A percentile compares a stretch with the other conserved stretches of the same genome.
phyloP scores from a whole-genome alignment of 2,113 vertebrate species.

The Pandion haliaetus region DNA sequence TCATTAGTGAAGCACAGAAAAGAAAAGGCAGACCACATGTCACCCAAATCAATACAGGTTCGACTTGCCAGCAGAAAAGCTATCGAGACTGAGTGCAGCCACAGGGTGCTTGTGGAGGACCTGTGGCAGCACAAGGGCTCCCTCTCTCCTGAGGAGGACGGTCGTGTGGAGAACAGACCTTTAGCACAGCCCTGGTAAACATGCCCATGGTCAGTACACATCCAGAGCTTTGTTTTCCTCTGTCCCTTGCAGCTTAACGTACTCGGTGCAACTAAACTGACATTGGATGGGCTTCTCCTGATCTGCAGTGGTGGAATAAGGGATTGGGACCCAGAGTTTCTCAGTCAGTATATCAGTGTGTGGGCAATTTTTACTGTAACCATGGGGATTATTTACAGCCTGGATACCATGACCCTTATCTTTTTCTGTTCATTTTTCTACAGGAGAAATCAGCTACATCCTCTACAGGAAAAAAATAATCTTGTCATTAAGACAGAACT shows the following conservation, averaged over 20 bases:
- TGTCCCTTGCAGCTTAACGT: background rate
- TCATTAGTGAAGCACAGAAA: background rate
- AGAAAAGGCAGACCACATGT: background rate
- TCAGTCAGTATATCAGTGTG: background rate
- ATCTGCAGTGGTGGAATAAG: background rate
- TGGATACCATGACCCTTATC: slow-evolving; percentile 33
- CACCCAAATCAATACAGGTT: background rate
- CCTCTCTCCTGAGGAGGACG: background rate
- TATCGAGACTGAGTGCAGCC: background rate
- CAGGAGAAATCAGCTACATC: slow-evolving; percentile 33
- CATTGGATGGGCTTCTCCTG: background rate
- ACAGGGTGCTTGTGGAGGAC: background rate
- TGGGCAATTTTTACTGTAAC: slow-evolving; percentile 41
- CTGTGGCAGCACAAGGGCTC: background rate
- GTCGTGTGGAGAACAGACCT: background rate
- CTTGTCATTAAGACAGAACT: background rate
- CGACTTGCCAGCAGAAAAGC: background rate
- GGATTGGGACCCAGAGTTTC: background rate
- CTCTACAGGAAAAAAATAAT: background rate
- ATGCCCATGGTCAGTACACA: background rate
- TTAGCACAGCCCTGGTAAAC: background rate
- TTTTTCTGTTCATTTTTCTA: slow-evolving; percentile 21
- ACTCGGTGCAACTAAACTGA: background rate
- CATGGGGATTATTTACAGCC: slow-evolving; percentile 42
- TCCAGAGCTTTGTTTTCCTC: background rate